Evolutionary conservation across 37 sponge, comb jelly and placozoan species (phyloP).

Genomic region (Beroe forskalii): DNA sequence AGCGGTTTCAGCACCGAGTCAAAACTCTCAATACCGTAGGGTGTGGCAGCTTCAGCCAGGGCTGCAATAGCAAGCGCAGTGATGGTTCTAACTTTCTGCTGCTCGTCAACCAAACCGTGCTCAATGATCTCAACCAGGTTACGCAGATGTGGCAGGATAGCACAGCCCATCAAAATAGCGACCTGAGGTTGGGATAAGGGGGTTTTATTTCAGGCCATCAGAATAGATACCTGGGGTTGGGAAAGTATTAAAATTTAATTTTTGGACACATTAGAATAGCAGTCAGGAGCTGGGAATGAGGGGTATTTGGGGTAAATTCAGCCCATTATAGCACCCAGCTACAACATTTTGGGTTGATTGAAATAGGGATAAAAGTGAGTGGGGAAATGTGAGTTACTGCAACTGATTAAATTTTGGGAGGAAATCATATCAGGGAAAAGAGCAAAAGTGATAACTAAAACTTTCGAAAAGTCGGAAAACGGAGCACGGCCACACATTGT

Average conservation of each 20-base stretch:
- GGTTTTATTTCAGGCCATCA: slow-evolving; percentile 79
- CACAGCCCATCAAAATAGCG: slow-evolving; percentile 99
- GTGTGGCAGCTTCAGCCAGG: slow-evolving; percentile 97
- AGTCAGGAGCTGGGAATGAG: no score
- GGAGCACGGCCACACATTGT: no score
- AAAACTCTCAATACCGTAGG: slow-evolving; percentile 97
- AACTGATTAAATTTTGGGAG: no score
- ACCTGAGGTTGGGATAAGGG: slow-evolving; percentile 83
- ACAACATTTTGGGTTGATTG: no score
- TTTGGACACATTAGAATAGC: no score
- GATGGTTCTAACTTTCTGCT: slow-evolving; percentile 99
- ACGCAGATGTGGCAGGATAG: slow-evolving; percentile 93
- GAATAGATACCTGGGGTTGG: slow-evolving; percentile 81
- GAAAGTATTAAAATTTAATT: background rate
- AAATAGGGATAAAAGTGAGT: no score
- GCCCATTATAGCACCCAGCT: no score
- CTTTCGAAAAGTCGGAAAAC: no score
- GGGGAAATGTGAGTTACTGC: no score
- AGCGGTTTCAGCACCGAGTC: slow-evolving; percentile 96
- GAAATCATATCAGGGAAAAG: no score
- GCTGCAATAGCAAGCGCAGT: slow-evolving; percentile 98
- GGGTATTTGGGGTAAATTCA: no score
- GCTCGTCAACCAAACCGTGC: slow-evolving; percentile 93
- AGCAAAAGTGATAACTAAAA: no score
- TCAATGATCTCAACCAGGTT: slow-evolving; percentile 97